phyloP scores from a whole-genome alignment of 30 jellyfish, hydroid and myxozoan genomes.

The Cassiopea xamachana region DNA sequence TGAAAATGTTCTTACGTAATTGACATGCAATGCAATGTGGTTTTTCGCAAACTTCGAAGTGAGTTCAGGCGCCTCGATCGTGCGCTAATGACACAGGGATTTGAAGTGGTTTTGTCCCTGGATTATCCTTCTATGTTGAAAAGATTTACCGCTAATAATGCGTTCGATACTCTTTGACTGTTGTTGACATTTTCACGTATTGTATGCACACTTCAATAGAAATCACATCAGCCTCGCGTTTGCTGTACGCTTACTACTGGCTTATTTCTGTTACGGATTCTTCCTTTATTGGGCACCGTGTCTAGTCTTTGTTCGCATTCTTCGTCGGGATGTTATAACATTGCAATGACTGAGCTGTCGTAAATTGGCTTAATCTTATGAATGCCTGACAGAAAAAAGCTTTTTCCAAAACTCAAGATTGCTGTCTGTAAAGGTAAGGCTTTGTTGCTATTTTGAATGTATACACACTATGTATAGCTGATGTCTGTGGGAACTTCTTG shows the following conservation, averaged over 20 bases:
- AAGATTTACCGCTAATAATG: conserved; percentile 74
- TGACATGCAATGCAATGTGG: conserved; percentile 45
- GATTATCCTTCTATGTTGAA: conserved; percentile 72
- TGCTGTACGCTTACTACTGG: conserved; percentile 33
- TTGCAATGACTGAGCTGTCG: conserved; percentile 8
- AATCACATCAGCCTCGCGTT: conserved; percentile 26
- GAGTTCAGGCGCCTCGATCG: conserved; percentile 78
- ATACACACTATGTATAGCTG: too few species aligned
- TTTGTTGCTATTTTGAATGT: too few species aligned
- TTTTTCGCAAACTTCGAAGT: conserved; percentile 71
- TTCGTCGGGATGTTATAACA: neutral
- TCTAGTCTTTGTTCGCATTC: conserved; percentile 9
- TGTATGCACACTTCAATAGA: conserved; percentile 44
- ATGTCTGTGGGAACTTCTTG: too few species aligned
- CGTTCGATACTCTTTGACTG: conserved; percentile 51
- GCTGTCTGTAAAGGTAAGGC: too few species aligned
- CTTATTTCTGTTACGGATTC: conserved; percentile 30
- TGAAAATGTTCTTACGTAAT: conserved; percentile 26
- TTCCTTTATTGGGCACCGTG: conserved; percentile 17
- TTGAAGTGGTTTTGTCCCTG: conserved; percentile 80
- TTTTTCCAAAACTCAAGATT: too few species aligned
- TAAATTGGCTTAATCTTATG: neutral
- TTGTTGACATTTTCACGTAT: conserved; percentile 59
- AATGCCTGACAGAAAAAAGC: neutral
- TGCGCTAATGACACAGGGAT: conserved; percentile 83